These are phyloP conservation scores for Hypanus sabinus DNA, from an alignment of 2,113 vertebrate genomes.

Conservation along the genomic window DNA sequence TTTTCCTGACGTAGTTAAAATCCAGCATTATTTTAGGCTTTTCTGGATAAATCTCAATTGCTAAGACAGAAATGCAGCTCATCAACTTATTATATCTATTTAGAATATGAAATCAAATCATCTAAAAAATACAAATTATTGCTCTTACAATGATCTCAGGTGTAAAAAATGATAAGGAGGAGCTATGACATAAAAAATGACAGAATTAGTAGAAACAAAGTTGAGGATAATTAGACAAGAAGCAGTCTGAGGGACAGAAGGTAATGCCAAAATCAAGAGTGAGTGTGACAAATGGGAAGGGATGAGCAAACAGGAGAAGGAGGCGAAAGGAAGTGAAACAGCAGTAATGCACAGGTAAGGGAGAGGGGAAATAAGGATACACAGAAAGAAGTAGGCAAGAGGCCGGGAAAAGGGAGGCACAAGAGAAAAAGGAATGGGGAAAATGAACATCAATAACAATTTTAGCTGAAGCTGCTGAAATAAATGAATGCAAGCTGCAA, in stretches of 20 bases:
- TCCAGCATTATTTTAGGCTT: neutral
- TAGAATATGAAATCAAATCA: too few species aligned
- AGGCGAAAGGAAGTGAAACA: neutral
- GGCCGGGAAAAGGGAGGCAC: neutral
- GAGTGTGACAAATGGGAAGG: neutral
- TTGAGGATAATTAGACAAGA: too few species aligned
- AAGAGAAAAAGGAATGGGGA: neutral
- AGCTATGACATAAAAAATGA: neutral
- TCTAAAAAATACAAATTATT: too few species aligned
- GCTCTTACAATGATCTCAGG: neutral
- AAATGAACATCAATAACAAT: neutral
- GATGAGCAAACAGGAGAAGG: neutral
- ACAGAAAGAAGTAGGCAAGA: neutral
- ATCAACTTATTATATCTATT: neutral
- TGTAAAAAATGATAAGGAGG: neutral
- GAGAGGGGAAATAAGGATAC: neutral
- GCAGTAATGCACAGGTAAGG: accelerated
- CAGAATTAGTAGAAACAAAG: neutral
- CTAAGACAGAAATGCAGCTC: too few species aligned
- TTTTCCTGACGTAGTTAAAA: conserved; percentile 10
- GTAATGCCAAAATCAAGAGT: neutral
- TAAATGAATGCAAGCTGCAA: neutral
- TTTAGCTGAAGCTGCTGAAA: neutral
- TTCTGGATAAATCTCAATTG: neutral
- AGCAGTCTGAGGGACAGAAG: neutral